phyloP scores from a whole-genome alignment of 2,113 vertebrate species.

The Urocolius indicus region DNA sequence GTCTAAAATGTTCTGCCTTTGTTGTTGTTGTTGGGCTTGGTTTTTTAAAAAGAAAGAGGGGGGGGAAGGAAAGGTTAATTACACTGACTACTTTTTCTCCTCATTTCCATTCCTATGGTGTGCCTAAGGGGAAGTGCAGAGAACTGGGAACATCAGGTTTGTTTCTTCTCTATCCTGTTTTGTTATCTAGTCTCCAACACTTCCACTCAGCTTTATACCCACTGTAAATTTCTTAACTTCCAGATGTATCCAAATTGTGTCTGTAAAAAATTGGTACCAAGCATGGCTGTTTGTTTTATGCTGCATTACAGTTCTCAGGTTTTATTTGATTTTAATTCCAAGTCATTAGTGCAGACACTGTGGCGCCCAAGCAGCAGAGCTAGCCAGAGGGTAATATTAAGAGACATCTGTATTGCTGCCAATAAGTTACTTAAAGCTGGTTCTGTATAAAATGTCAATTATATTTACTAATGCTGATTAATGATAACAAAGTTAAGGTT shows the following conservation, averaged over 20 bases:
- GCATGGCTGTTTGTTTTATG: constrained; percentile 28
- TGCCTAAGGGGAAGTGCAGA: constrained; percentile 38
- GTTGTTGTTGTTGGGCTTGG: not conserved
- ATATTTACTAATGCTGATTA: constrained; percentile 67
- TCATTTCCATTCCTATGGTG: constrained; percentile 26
- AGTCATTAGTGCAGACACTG: constrained; percentile 58
- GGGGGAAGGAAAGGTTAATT: constrained; percentile 54
- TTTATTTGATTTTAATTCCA: constrained; percentile 74
- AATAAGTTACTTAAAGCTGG: constrained; percentile 71
- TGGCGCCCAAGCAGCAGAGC: constrained; percentile 23
- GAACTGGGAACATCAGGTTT: not conserved
- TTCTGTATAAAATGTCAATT: constrained; percentile 69
- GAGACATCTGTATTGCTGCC: constrained; percentile 56
- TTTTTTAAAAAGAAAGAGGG: not conserved
- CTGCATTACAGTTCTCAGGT: constrained; percentile 32
- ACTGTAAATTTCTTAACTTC: not conserved
- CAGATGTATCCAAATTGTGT: not conserved
- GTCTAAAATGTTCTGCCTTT: not conserved
- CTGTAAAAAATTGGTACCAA: not conserved
- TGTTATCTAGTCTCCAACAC: not conserved
- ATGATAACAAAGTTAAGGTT: constrained; percentile 50
- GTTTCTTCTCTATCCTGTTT: not conserved
- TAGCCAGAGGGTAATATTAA: constrained; percentile 62
- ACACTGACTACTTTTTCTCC: constrained; percentile 11
- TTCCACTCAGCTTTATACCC: not conserved